Evolutionary conservation across 2,113 vertebrate species (phyloP).

Genomic region (Riparia riparia): DNA sequence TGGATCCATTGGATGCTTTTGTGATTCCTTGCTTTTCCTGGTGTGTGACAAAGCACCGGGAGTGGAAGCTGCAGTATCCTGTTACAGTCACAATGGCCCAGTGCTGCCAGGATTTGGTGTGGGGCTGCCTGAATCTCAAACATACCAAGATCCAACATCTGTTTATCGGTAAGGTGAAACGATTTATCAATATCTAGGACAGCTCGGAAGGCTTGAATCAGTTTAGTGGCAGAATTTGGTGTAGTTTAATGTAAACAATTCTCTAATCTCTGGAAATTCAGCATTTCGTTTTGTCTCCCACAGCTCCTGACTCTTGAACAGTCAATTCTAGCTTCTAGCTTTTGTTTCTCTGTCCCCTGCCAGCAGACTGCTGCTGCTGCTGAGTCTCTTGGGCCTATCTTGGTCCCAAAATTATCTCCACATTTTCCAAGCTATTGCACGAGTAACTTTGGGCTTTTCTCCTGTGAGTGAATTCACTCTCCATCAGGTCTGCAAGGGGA

Average conservation of each 20-base stretch:
- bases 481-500: not conserved
- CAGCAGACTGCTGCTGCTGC: not conserved
- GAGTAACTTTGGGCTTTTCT: not conserved
- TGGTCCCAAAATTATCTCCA: not conserved
- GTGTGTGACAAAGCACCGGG: not conserved
- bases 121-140: not conserved
- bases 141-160: accelerated
- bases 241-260: not conserved
- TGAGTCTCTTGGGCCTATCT: not conserved
- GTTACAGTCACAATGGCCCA: not conserved
- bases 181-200: not conserved
- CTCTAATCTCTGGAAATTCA: not conserved
- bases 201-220: not conserved
- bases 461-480: not conserved
- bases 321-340: not conserved
- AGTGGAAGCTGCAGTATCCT: not conserved
- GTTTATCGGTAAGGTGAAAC: not conserved
- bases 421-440: not conserved
- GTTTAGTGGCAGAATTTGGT: not conserved
- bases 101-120: not conserved
- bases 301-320: not conserved
- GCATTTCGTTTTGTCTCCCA: not conserved
- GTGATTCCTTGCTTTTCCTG: not conserved
- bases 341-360: not conserved
- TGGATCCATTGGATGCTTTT: not conserved